phyloP scores from a whole-genome alignment of 1,140 invertebrate species.

The Oncopeltus fasciatus region DNA sequence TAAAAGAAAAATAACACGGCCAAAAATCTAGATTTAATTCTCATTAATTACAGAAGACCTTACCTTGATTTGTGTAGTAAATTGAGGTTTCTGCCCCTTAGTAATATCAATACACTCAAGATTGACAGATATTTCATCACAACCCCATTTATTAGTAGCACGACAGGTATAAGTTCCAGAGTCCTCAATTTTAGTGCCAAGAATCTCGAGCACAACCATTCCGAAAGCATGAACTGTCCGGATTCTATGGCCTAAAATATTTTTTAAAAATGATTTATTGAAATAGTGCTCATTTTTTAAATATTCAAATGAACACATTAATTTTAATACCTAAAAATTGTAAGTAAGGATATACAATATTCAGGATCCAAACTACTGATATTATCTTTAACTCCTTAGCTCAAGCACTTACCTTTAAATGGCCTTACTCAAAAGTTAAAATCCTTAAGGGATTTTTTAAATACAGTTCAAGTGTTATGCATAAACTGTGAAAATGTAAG shows the following conservation, averaged over 20 bases:
- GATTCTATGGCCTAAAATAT: constrained; percentile 58
- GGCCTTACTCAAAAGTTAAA: no score
- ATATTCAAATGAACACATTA: neutral
- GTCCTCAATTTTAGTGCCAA: constrained; percentile 78
- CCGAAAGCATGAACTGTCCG: constrained; percentile 87
- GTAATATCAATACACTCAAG: constrained; percentile 71
- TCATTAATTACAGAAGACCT: no score
- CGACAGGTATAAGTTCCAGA: constrained; percentile 73
- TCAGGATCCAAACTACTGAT: no score
- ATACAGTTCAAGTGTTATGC: no score
- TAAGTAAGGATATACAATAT: neutral
- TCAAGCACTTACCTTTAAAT: no score
- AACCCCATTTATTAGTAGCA: constrained; percentile 77
- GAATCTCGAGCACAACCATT: constrained; percentile 85
- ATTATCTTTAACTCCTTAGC: no score
- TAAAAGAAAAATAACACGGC: no score
- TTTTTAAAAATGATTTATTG: no score
- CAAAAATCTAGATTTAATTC: no score
- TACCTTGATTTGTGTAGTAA: constrained; percentile 65
- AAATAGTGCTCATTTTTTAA: no score
- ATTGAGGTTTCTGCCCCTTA: constrained; percentile 71
- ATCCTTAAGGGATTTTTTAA: no score
- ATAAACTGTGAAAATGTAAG: no score
- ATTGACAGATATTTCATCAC: constrained; percentile 69
- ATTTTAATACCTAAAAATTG: neutral